These are phyloP conservation scores for Phyllotis vaccarum DNA, from an alignment of 2,797 vertebrate genomes.

Conservation along the genomic window DNA sequence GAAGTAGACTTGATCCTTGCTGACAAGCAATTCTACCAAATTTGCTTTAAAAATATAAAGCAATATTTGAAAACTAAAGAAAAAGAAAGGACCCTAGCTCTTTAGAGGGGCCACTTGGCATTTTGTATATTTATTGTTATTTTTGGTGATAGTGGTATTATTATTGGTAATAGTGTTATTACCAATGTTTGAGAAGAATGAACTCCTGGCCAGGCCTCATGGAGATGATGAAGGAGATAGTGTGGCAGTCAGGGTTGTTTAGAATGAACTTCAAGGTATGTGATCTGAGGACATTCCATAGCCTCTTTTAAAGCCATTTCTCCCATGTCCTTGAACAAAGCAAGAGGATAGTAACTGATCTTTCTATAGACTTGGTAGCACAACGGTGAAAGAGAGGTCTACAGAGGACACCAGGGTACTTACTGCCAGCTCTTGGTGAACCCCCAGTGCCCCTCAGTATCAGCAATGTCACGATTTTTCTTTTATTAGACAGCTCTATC, in stretches of 20 bases:
- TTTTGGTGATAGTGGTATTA: not conserved
- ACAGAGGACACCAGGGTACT: not conserved
- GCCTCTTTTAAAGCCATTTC: no score
- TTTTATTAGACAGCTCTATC: not conserved
- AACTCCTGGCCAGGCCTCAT: no score
- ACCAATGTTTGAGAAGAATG: not conserved
- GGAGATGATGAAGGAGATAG: not conserved
- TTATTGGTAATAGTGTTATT: not conserved
- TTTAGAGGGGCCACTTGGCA: not conserved
- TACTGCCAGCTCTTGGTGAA: not conserved
- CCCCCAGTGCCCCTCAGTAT: fast-evolving
- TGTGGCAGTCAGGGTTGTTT: fast-evolving
- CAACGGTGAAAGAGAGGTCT: not conserved
- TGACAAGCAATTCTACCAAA: not conserved
- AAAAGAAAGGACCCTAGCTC: not conserved
- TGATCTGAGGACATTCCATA: not conserved
- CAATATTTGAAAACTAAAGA: not conserved
- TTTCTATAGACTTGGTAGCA: not conserved
- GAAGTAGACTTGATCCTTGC: not conserved
- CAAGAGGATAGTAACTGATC: no score
- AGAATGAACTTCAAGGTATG: fast-evolving
- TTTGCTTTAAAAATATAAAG: not conserved
- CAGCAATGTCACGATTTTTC: not conserved
- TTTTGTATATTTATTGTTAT: not conserved
- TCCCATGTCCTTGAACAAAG: not conserved